phyloP scores from a whole-genome alignment of 1,140 invertebrate species.

The Bombus affinis region DNA sequence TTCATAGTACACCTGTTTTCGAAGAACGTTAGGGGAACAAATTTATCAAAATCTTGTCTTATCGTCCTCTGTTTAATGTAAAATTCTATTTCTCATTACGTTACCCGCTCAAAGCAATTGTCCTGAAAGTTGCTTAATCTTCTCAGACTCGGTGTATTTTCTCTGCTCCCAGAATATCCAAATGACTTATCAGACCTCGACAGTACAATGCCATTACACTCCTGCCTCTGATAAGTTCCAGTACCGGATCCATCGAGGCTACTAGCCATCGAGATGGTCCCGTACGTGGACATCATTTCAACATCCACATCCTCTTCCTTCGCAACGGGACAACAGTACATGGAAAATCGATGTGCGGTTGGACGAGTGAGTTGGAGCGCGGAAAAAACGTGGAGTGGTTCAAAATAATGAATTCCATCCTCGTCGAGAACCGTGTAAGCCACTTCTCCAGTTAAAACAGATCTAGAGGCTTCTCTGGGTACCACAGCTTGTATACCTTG shows the following conservation, averaged over 20 bases:
- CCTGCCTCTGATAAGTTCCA: slow-evolving; percentile 64
- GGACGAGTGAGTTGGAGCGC: slow-evolving; percentile 86
- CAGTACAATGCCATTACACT: slow-evolving; percentile 68
- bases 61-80: background rate
- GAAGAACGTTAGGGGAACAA: too few species aligned
- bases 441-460: slow-evolving; percentile 89
- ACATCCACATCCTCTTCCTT: slow-evolving; percentile 82
- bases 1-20: too few species aligned
- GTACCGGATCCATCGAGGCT: slow-evolving; percentile 71
- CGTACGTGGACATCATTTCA: slow-evolving; percentile 74
- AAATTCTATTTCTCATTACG: slow-evolving; percentile 26
- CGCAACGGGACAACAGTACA: slow-evolving; percentile 85
- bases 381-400: slow-evolving; percentile 89
- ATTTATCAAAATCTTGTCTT: background rate
- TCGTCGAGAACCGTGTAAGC: slow-evolving; percentile 90
- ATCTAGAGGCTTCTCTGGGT: slow-evolving; percentile 88
- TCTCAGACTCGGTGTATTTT: slow-evolving; percentile 80
- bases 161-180: slow-evolving; percentile 72
- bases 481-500: slow-evolving; percentile 90
- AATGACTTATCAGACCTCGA: slow-evolving; percentile 71
- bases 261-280: slow-evolving; percentile 68
- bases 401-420: slow-evolving; percentile 89
- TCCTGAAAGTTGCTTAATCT: slow-evolving; percentile 74
- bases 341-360: slow-evolving; percentile 85
- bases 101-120: slow-evolving; percentile 72